A percentile compares a stretch with the other conserved stretches of the same genome.
Conservation (phyloP, 2,888 invertebrate species). For the Hirudinaria manillensis region DNA sequence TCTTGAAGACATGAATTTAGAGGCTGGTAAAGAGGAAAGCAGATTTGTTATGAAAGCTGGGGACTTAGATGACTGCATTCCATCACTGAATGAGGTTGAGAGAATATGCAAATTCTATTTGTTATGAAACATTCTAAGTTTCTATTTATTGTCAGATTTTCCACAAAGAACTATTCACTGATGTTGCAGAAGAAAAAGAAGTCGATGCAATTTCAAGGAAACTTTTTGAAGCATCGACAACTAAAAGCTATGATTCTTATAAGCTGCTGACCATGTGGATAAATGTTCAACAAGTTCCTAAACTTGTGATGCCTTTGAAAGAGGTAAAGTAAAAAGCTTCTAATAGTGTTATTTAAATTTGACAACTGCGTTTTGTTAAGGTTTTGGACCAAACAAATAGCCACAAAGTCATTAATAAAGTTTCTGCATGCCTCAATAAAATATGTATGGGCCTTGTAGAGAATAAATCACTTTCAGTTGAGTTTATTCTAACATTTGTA, state of each 20-base stretch:
- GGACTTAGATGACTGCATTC: constrained; percentile 73
- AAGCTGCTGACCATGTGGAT: constrained; percentile 74
- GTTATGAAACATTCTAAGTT: constrained; percentile 18
- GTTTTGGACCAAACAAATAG: constrained; percentile 69
- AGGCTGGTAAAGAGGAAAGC: background rate
- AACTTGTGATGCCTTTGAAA: constrained; percentile 75
- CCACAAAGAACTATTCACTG: constrained; percentile 79
- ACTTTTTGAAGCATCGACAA: constrained; percentile 58
- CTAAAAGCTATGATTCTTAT: constrained; percentile 79
- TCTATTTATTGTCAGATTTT: constrained; percentile 61
- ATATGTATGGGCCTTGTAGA: constrained; percentile 75
- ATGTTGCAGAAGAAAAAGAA: constrained; percentile 83
- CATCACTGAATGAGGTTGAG: constrained; percentile 68
- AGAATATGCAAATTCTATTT: constrained; percentile 29
- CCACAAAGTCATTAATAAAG: constrained; percentile 72
- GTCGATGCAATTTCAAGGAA: constrained; percentile 74
- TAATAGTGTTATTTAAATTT: background rate
- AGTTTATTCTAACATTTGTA: constrained; percentile 72
- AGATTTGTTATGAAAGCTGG: constrained; percentile 62
- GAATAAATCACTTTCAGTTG: constrained; percentile 69
- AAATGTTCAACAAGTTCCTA: constrained; percentile 69
- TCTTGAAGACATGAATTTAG: constrained; percentile 64
- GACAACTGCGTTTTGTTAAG: constrained; percentile 43
- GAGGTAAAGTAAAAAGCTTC: constrained; percentile 57
- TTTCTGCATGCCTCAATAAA: constrained; percentile 72